Conservation (phyloP, 1,140 invertebrate genomes). For the Ectropis grisescens region DNA sequence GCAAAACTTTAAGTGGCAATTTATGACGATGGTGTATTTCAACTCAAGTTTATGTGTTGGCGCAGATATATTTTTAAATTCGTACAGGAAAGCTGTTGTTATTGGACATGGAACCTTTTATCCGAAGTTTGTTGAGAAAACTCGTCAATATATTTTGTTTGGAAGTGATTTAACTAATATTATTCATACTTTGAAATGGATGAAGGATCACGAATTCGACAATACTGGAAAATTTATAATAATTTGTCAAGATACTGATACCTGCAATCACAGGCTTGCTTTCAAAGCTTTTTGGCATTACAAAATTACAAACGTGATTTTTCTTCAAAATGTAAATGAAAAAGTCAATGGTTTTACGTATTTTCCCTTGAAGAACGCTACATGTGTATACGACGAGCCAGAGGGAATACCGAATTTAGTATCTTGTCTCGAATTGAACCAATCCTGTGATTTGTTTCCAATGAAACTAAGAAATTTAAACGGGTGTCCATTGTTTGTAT, state of each 20-base stretch:
- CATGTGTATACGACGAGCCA: slow-evolving; percentile 21
- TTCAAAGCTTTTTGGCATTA: slow-evolving; percentile 31
- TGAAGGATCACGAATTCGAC: slow-evolving; percentile 24
- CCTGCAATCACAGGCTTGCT: slow-evolving; percentile 27
- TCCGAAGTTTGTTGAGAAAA: slow-evolving; percentile 14
- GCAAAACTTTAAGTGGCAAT: slow-evolving; percentile 40
- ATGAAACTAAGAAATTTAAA: slow-evolving; percentile 38
- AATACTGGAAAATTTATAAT: slow-evolving; percentile 35
- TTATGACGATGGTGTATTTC: slow-evolving; percentile 32
- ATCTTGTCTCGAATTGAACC: too few relatives aligned
- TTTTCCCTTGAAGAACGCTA: slow-evolving; percentile 14
- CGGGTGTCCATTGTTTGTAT: slow-evolving; percentile 31
- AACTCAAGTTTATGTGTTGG: slow-evolving; percentile 26
- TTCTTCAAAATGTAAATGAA: slow-evolving; percentile 18
- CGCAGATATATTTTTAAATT: slow-evolving; percentile 22
- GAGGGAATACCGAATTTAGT: neutral
- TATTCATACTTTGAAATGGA: slow-evolving; percentile 18
- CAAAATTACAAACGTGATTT: slow-evolving; percentile 35
- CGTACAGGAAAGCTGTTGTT: slow-evolving; percentile 28
- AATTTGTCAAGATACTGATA: slow-evolving; percentile 16
- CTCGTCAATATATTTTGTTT: slow-evolving; percentile 37
- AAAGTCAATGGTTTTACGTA: slow-evolving; percentile 21
- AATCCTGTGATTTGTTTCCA: slow-evolving; percentile 24
- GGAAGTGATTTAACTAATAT: slow-evolving; percentile 20
- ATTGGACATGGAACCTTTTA: slow-evolving; percentile 17